Evolutionary conservation across 2,113 vertebrate species (phyloP).

Genomic region (Phaethon lepturus): DNA sequence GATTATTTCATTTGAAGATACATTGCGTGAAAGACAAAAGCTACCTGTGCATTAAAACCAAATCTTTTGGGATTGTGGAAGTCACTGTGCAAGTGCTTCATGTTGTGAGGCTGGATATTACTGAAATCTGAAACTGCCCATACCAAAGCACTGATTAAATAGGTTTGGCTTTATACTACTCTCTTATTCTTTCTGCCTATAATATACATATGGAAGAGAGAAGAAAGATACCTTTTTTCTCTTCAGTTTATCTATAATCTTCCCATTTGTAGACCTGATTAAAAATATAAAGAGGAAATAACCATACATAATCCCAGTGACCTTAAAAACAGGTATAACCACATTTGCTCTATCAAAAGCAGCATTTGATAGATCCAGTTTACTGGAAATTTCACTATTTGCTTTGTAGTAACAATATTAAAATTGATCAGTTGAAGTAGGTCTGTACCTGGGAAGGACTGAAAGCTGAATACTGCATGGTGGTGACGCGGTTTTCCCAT

Average conservation of each 20-base stretch:
- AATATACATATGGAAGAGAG: neutral
- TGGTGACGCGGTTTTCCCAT: neutral
- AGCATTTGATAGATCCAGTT: neutral
- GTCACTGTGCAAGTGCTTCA: neutral
- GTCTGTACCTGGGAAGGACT: neutral
- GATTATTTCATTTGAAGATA: neutral
- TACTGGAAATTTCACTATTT: neutral
- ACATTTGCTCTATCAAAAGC: neutral
- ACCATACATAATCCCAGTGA: neutral
- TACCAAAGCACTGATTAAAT: neutral
- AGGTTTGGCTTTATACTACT: neutral
- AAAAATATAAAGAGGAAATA: neutral
- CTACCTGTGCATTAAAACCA: neutral
- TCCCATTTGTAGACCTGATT: neutral
- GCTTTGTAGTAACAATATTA: neutral
- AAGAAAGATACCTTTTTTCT: neutral
- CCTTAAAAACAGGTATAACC: neutral
- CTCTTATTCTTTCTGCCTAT: neutral
- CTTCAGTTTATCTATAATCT: neutral
- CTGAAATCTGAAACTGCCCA: neutral
- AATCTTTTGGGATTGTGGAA: neutral
- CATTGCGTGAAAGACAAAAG: neutral
- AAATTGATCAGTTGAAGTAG: neutral
- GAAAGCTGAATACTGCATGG: neutral
- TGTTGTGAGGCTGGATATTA: neutral